Evolutionary conservation across 2,888 invertebrate species (phyloP).

Genomic region (Diploptera punctata): DNA sequence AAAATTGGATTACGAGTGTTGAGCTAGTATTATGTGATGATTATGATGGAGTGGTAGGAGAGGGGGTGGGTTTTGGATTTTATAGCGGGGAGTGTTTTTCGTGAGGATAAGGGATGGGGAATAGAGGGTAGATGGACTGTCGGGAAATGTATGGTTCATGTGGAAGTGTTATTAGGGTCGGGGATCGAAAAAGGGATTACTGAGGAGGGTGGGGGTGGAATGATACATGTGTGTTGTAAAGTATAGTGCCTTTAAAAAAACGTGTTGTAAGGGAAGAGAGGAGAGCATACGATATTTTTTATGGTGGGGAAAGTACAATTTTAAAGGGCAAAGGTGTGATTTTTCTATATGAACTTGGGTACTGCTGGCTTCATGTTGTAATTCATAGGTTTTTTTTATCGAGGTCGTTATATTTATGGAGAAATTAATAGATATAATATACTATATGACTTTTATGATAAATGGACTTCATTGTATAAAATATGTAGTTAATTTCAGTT

Average conservation of each 20-base stretch:
- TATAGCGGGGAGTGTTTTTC: slow-evolving; percentile 33
- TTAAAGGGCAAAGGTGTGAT: slow-evolving; percentile 19
- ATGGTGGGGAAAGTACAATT: slow-evolving; percentile 14
- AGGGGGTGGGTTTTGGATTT: slow-evolving; percentile 33
- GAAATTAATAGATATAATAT: too few species aligned
- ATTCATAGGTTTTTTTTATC: slow-evolving; percentile 4
- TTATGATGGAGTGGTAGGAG: slow-evolving; percentile 46
- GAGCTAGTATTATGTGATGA: slow-evolving; percentile 48
- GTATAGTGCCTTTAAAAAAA: slow-evolving; percentile 25
- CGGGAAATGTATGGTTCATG: slow-evolving; percentile 27
- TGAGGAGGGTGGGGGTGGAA: slow-evolving; percentile 12
- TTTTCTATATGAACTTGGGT: not conserved
- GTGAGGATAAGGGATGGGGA: slow-evolving; percentile 8
- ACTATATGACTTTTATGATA: too few species aligned
- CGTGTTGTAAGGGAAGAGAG: slow-evolving; percentile 7
- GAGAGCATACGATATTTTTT: slow-evolving; percentile 24
- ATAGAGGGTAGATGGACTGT: slow-evolving; percentile 11
- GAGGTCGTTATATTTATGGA: too few species aligned
- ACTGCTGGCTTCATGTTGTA: slow-evolving; percentile 6
- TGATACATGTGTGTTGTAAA: slow-evolving; percentile 26
- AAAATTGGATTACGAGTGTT: slow-evolving; percentile 43
- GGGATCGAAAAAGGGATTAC: slow-evolving; percentile 10
- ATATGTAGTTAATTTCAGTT: too few species aligned
- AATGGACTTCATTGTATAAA: too few species aligned
- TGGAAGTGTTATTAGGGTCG: slow-evolving; percentile 23